phyloP scores from a whole-genome alignment of 2,113 vertebrate genomes.

The Lampris megalopsis region DNA sequence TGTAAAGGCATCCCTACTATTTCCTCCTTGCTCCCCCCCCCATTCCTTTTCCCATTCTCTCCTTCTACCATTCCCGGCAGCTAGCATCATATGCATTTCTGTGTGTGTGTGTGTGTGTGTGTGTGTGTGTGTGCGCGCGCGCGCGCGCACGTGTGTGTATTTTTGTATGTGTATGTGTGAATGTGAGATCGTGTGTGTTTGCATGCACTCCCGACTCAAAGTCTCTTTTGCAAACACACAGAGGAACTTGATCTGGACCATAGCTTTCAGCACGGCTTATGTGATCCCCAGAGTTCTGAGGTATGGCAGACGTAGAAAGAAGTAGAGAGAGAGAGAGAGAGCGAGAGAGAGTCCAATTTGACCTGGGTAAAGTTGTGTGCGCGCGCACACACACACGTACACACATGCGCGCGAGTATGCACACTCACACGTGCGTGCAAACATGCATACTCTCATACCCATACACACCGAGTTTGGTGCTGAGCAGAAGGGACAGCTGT shows the following conservation, averaged over 20 bases:
- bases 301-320: conserved; percentile 56
- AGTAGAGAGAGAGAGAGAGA: conserved; percentile 46
- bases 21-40: conserved; percentile 49
- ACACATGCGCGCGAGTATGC: background rate
- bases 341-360: conserved; percentile 51
- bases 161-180: too few species aligned
- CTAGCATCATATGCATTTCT: conserved; percentile 36
- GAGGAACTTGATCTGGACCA: conserved; percentile 64
- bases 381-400: conserved; percentile 4
- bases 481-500: conserved; percentile 77
- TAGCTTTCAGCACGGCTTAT: conserved; percentile 65
- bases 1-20: conserved; percentile 64
- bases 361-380: conserved; percentile 48
- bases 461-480: conserved; percentile 8
- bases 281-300: conserved; percentile 62
- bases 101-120: conserved; percentile 14
- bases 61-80: conserved; percentile 66
- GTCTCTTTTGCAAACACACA: conserved; percentile 38
- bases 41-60: conserved; percentile 58
- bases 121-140: conserved; percentile 10
- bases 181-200: background rate
- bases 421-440: background rate
- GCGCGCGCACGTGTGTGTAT: background rate
- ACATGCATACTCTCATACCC: too few species aligned
- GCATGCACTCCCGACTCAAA: background rate